A percentile compares a stretch with the other conserved stretches of the same genome.
These are phyloP conservation scores for Corvus moneduloides DNA, from an alignment of 2,113 vertebrate species.

Conservation along the genomic window DNA sequence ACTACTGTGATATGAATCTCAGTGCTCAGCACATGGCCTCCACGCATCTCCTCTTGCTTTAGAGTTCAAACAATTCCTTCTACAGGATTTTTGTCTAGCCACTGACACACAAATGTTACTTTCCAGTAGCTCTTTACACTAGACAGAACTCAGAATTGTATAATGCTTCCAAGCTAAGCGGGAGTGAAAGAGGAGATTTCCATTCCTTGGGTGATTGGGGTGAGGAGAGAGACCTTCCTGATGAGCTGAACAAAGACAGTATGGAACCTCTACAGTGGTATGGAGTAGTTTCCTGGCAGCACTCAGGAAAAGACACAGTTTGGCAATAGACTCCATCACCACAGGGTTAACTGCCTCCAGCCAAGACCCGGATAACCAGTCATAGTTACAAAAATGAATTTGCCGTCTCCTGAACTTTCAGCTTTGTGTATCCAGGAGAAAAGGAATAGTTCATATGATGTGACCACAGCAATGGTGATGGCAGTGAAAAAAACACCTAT, in stretches of 20 bases:
- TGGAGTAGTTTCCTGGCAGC: neutral
- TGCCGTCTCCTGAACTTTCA: neutral
- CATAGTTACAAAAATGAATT: neutral
- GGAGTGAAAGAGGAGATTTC: neutral
- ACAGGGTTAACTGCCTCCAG: neutral
- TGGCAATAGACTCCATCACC: neutral
- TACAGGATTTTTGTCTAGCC: neutral
- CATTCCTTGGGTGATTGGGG: rapidly evolving
- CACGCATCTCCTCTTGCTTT: neutral
- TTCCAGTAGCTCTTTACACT: neutral
- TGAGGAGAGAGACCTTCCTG: neutral
- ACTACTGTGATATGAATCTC: neutral
- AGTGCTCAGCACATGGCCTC: neutral
- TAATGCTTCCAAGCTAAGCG: neutral
- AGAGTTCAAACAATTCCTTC: neutral
- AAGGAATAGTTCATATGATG: neutral
- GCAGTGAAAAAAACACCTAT: neutral
- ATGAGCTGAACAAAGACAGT: neutral
- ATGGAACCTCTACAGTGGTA: too few relatives aligned
- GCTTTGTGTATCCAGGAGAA: neutral
- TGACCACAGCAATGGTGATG: neutral
- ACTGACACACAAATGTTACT: neutral
- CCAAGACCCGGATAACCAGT: neutral
- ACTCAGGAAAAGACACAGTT: neutral
- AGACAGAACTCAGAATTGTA: neutral